A percentile compares a stretch with the other conserved stretches of the same genome.
These are phyloP conservation scores for Axinella damicornis DNA, from an alignment of 37 sponge, comb jelly and placozoan species.

Conservation along the genomic window DNA sequence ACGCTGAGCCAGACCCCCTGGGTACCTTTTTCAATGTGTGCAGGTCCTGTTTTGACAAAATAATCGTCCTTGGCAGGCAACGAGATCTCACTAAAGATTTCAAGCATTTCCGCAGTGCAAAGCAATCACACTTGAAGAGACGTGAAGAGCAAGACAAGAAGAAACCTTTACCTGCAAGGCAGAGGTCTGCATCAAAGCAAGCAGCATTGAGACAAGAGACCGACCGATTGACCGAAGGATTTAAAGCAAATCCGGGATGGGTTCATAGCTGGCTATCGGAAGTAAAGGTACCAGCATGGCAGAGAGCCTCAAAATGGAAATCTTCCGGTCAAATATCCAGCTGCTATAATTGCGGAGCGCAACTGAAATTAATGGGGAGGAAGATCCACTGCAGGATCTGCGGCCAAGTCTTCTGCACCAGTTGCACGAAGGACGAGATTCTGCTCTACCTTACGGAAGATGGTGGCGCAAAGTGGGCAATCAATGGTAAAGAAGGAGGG, in stretches of 20 bases:
- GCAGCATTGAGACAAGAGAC: background rate
- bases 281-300: constrained; percentile 56
- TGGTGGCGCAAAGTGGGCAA: constrained; percentile 41
- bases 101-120: background rate
- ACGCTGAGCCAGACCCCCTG: constrained; percentile 51
- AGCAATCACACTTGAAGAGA: background rate
- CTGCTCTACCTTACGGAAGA: constrained; percentile 40
- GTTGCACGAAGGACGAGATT: constrained; percentile 49
- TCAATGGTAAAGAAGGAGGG: constrained; percentile 58
- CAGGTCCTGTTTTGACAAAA: constrained; percentile 28
- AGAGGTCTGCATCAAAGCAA: background rate
- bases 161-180: background rate
- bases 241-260: constrained; percentile 4
- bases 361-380: background rate
- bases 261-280: constrained; percentile 19
- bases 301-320: constrained; percentile 48
- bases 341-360: constrained; percentile 31
- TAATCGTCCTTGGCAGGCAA: background rate
- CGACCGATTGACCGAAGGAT: constrained; percentile 34
- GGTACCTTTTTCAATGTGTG: constrained; percentile 55
- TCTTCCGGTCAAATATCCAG: background rate
- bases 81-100: constrained; percentile 31
- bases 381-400: constrained; percentile 77
- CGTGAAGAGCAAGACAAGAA: background rate
- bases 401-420: constrained; percentile 69